Base-by-base conservation (phyloP, 1,140 invertebrate genomes). In the Grapholita molesta region DNA sequence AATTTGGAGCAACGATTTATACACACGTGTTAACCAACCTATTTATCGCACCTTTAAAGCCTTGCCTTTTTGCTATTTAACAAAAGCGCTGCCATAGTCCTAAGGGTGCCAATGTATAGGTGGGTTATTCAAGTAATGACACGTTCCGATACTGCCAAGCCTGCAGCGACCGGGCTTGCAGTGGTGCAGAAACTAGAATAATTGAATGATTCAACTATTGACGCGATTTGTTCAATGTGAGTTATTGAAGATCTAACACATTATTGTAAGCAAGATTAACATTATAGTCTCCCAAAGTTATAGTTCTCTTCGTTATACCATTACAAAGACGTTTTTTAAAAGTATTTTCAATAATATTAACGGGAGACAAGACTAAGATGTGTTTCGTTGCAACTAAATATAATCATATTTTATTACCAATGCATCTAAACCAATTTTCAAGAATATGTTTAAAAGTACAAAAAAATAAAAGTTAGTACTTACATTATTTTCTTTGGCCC, bases 191-290 rank as follows among this genome's bases (percentile, higher is more conserved):
- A 89, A 88, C 79, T 89, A 86, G 73, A 82, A 76, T 74, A 76
- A 85, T 89, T 91, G 75, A 89, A 90, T 90, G 89, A 91, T 91
- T 90, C 89, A 91, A 91, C 89, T 90, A 88, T 82, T 78, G 71
- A 73, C 64, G 15, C 32, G 68, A 66, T 35, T 28, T 28, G 35
- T 24, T 70, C 66, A 66, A 28, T 67, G 48, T 33, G 21, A 66
- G 42, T 48, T 55, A 66, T 38, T 57, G 48, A 72, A 28, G 25
- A 28, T 53, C 66, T 53, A 73, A 72, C 53, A 64, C 35, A 69
- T 65, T 18, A 61, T 67, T 28, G 33, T 71, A 74, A 70, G 55
- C 55, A n/a, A 57, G n/a, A 61, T 67, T 67, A 67, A 65, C 64
- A 61, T 61, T 61, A 23, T 25, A 12, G 64, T 67, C 66, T 67